Evolutionary conservation across 2,888 invertebrate genomes (phyloP).

Genomic region (Folsomia candida): DNA sequence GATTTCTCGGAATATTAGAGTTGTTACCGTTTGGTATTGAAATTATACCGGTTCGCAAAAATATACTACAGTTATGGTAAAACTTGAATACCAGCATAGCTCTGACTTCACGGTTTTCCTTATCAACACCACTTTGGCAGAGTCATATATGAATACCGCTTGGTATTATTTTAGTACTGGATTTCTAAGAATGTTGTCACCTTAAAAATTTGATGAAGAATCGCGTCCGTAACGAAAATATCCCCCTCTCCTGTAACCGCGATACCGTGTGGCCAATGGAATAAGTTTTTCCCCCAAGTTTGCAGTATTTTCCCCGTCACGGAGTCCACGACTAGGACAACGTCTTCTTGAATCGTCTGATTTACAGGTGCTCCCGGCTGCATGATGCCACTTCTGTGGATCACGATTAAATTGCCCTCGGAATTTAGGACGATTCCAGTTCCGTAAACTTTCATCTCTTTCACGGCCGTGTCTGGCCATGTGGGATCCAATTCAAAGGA

Average conservation of each 20-base stretch:
- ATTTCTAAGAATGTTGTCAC: no score
- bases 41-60: no score
- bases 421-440: constrained; percentile 73
- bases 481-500: neutral
- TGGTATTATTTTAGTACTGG: no score
- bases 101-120: no score
- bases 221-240: constrained; percentile 84
- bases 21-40: no score
- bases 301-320: constrained; percentile 63
- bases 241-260: constrained; percentile 72
- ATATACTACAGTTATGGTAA: no score
- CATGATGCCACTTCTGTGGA: constrained; percentile 66
- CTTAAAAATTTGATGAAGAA: constrained; percentile 79
- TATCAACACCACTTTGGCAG: no score
- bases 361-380: constrained; percentile 55
- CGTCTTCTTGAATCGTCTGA: constrained; percentile 63
- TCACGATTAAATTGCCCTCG: constrained; percentile 69
- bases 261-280: constrained; percentile 73
- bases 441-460: constrained; percentile 66
- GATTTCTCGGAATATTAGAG: no score
- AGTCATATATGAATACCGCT: no score
- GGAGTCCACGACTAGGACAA: constrained; percentile 64
- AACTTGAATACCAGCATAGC: no score
- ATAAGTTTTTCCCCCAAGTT: constrained; percentile 69
- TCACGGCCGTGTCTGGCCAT: constrained; percentile 53